A percentile compares a stretch with the other conserved stretches of the same genome.
Evolutionary conservation across 2,797 vertebrate species (phyloP).

Genomic region (Melanotaenia parkinsoni): DNA sequence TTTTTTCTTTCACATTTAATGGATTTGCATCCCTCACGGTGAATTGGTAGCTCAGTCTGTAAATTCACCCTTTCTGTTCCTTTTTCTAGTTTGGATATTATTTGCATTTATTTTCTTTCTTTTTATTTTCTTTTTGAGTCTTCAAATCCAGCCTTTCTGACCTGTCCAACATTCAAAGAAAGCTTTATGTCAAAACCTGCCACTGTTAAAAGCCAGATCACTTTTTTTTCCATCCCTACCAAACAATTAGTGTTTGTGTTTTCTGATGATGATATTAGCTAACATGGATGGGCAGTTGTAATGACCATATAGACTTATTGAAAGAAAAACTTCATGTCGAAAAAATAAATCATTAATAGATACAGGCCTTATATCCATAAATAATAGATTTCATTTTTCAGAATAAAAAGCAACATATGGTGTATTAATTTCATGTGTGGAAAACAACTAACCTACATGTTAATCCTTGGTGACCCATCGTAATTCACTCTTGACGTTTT

Average conservation of each 20-base stretch:
- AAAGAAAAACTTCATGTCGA: background rate
- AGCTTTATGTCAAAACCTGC: too few species aligned
- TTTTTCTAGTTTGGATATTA: slow-evolving; percentile 22
- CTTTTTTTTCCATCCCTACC: background rate
- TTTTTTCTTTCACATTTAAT: background rate
- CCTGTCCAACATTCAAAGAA: background rate
- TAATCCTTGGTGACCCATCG: slow-evolving; percentile 95
- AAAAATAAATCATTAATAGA: background rate
- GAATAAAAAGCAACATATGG: background rate
- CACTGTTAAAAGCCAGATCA: too few species aligned
- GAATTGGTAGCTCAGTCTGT: background rate
- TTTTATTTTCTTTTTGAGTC: background rate
- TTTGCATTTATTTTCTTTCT: slow-evolving; percentile 54
- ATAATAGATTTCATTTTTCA: background rate
- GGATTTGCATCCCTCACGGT: slow-evolving; percentile 53
- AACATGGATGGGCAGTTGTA: too few species aligned
- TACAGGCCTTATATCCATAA: background rate
- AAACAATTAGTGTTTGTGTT: background rate
- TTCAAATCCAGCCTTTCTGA: background rate
- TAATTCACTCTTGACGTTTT: slow-evolving; percentile 95
- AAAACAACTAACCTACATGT: slow-evolving; percentile 40
- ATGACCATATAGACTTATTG: too few species aligned
- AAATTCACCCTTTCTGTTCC: slow-evolving; percentile 3
- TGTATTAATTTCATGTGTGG: background rate
- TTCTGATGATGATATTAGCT: background rate